phyloP scores from a whole-genome alignment of 2,113 vertebrate genomes.

The Globicephala melas region DNA sequence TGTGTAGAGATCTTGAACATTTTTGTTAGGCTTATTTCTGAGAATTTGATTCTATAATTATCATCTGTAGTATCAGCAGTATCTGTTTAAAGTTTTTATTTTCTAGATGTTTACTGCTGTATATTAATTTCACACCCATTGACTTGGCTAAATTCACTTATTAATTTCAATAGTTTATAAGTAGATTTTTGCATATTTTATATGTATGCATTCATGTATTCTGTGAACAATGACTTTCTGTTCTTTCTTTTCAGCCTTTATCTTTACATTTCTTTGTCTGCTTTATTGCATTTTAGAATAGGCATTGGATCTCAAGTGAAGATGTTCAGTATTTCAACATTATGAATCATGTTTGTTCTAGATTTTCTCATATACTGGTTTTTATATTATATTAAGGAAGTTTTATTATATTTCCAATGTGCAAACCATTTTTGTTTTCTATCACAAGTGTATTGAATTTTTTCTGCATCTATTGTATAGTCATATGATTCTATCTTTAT shows the following conservation, averaged over 20 bases:
- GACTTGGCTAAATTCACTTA: too few relatives aligned
- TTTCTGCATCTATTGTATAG: neutral
- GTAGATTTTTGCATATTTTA: neutral
- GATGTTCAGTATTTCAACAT: neutral
- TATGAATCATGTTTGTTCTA: neutral
- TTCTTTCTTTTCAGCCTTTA: neutral
- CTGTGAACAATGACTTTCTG: neutral
- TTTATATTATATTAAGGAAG: neutral
- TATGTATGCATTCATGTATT: neutral
- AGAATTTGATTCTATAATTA: neutral
- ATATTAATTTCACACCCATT: neutral
- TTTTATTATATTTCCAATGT: neutral
- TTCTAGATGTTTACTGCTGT: neutral
- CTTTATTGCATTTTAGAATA: neutral
- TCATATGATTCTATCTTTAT: neutral
- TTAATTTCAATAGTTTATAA: neutral
- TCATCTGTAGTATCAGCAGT: neutral
- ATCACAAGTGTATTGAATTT: neutral
- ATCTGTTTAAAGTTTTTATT: neutral
- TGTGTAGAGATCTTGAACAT: neutral
- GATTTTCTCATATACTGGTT: neutral
- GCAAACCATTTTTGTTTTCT: neutral
- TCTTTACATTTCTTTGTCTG: neutral
- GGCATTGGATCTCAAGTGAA: neutral
- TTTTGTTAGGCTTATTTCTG: neutral